Percentiles rank a stretch among this genome's conserved stretches.
Conservation (phyloP, 2,888 invertebrate species). For the Melanotus villosus region DNA sequence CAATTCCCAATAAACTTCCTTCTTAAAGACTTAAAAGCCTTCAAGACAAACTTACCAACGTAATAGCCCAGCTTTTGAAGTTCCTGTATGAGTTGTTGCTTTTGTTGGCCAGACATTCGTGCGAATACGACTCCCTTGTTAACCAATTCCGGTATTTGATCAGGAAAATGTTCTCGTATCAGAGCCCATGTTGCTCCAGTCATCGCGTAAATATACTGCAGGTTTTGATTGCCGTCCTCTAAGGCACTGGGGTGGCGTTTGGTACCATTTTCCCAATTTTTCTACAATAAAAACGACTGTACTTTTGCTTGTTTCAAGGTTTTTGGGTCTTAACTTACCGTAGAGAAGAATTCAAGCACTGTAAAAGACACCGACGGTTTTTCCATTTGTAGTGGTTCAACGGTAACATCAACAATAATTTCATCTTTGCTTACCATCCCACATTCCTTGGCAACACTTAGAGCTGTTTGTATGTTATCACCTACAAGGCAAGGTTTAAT, state of each 20-base stretch:
- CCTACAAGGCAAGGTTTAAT: constrained; percentile 69
- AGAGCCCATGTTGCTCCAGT: constrained; percentile 80
- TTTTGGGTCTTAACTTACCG: no score
- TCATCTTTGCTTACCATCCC: constrained; percentile 75
- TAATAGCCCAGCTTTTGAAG: constrained; percentile 90
- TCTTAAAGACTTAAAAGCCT: no score
- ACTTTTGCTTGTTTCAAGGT: no score
- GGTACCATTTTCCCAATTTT: background rate
- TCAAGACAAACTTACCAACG: constrained; percentile 77
- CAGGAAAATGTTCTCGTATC: constrained; percentile 80
- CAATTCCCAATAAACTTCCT: no score
- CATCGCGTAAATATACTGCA: constrained; percentile 56
- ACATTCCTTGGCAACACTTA: constrained; percentile 93
- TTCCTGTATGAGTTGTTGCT: constrained; percentile 90
- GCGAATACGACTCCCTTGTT: constrained; percentile 91
- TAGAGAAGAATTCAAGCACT: no score
- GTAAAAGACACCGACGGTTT: background rate
- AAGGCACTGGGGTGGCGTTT: background rate
- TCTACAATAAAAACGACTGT: background rate
- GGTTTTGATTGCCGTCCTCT: background rate
- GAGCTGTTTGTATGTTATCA: constrained; percentile 90
- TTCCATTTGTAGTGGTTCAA: background rate
- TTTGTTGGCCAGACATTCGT: constrained; percentile 95
- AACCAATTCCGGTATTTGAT: constrained; percentile 76
- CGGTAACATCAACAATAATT: constrained; percentile 26